Evolutionary conservation across 23 tunicate species (phyloP), one percentile per base, ranked within the genome.

Genomic region (Oikopleura dioica): DNA sequence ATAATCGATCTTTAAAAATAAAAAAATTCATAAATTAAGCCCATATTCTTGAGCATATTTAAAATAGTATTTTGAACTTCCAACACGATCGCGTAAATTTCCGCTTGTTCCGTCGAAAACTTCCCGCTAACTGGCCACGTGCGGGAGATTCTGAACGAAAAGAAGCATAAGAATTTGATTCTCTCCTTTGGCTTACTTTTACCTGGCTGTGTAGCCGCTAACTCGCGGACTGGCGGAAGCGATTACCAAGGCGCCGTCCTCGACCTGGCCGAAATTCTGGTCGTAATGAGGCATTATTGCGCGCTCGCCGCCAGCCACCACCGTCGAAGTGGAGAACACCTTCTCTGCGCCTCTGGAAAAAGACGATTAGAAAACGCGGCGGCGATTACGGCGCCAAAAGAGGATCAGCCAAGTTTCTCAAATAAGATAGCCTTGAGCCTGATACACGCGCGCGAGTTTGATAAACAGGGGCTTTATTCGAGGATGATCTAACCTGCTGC

Each of bases 51-150:
- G 4, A 63, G 26, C 2, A 63, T 24, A 21, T 63, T 28, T 2
- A 63, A 12, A 28, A 63, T 63, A 12, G 30, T 31, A 2, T 63
- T 63, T 16, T 63, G 72, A 63, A 63, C 72, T 2, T 12, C 16
- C 26, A 63, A 63, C 30, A 63, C 72, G 2, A 28, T 28, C 16
- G 16, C 72, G 26, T 63, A 63, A 24, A 63, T 63, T 63, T 63
- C 72, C 16, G 72, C 72, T 63, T 63, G 72, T 28, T 63, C 72
- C 33, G 16, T 23, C 72, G 72, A 16, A 28, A 63, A 63, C 72
- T 24, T 63, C 2, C 72, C 72, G 55, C 55, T 21, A 31, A 63
- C 33, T 23, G 72, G 72, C 72, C 72, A 63, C 29, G 72, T 63
- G 2, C 72, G 72, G 30, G 30, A 23, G 29, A 63, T 63, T 63